These are phyloP conservation scores for Lasius fuliginosus DNA, from an alignment of 2,888 invertebrate species.

Conservation along the genomic window DNA sequence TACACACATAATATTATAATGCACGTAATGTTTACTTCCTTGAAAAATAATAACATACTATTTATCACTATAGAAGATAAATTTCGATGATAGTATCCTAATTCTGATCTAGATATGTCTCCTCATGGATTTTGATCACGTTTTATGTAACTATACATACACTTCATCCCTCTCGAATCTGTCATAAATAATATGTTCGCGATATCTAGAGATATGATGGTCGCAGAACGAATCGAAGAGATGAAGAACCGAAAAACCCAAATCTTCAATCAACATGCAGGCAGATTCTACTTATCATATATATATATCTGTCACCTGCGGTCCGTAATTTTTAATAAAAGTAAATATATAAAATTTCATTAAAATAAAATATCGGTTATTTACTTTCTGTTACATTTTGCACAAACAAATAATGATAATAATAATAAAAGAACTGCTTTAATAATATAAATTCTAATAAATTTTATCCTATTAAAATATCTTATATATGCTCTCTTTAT, in stretches of 20 bases:
- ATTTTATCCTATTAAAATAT: not conserved
- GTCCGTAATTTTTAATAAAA: slow-evolving; percentile 20
- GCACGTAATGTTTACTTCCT: not conserved
- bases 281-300: slow-evolving; percentile 11
- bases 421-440: not conserved
- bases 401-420: not conserved
- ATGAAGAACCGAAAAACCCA: slow-evolving; percentile 14
- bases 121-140: slow-evolving; percentile 50
- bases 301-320: not conserved
- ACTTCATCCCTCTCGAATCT: slow-evolving; percentile 21
- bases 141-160: slow-evolving; percentile 41
- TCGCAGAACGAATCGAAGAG: slow-evolving; percentile 25
- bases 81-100: slow-evolving; percentile 38
- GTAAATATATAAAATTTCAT: not conserved
- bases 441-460: not conserved
- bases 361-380: slow-evolving; percentile 2
- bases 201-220: slow-evolving; percentile 11
- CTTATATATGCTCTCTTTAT: not conserved
- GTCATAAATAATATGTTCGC: slow-evolving; percentile 60
- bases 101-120: slow-evolving; percentile 46
- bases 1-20: not conserved
- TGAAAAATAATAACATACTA: slow-evolving; percentile 20
- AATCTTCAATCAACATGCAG: slow-evolving; percentile 21
- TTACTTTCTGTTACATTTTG: not conserved
- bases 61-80: slow-evolving; percentile 20